Conservation (phyloP, 2,888 invertebrate species). For the Lasioglossum morio region DNA sequence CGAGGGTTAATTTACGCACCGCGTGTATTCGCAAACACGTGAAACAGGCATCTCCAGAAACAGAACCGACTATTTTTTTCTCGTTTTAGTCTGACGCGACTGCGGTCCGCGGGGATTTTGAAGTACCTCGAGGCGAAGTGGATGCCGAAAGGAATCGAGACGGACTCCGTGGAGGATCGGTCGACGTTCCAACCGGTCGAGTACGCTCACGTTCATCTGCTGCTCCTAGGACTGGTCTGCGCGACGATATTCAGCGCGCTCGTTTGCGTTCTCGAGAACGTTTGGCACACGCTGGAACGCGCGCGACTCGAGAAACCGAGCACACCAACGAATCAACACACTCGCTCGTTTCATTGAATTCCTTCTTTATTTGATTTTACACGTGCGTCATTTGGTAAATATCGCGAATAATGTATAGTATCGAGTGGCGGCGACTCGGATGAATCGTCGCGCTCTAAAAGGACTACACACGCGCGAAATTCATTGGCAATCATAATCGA, state of each 20-base stretch:
- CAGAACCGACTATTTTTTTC: neutral
- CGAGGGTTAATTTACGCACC: no score
- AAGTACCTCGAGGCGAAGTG: slow-evolving; percentile 82
- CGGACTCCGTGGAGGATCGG: slow-evolving; percentile 37
- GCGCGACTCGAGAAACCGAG: neutral
- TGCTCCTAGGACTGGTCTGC: slow-evolving; percentile 56
- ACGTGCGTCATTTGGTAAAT: slow-evolving; percentile 58
- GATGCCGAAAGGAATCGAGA: slow-evolving; percentile 72
- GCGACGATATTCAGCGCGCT: slow-evolving; percentile 67
- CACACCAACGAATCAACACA: neutral
- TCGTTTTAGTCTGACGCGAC: slow-evolving; percentile 75
- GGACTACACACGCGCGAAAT: slow-evolving; percentile 19
- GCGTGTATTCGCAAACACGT: no score
- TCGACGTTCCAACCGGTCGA: slow-evolving; percentile 71
- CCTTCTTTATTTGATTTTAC: slow-evolving; percentile 54
- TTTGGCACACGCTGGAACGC: slow-evolving; percentile 50
- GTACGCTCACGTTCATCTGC: slow-evolving; percentile 70
- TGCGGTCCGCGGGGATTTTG: slow-evolving; percentile 82
- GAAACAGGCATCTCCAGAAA: no score
- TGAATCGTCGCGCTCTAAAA: slow-evolving; percentile 23
- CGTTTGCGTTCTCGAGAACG: slow-evolving; percentile 75
- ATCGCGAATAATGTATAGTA: slow-evolving; percentile 32
- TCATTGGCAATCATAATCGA: neutral
- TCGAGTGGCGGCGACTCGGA: slow-evolving; percentile 24
- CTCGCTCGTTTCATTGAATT: slow-evolving; percentile 20